Evolutionary conservation across 35 echinoderm and acorn worm genomes (phyloP).

Genomic region (Lytechinus pictus): DNA sequence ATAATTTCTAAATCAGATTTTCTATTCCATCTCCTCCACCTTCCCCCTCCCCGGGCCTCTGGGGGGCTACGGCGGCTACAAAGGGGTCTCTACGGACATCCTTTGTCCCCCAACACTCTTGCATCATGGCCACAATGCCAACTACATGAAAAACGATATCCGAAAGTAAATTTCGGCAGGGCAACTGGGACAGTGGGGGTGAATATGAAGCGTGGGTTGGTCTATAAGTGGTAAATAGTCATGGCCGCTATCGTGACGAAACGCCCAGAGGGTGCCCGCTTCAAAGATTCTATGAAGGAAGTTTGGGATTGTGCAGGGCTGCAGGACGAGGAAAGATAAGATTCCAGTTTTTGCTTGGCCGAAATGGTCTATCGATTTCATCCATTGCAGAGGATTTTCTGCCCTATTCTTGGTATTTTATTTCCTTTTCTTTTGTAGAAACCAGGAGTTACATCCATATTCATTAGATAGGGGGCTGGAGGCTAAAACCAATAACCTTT

Average conservation of each 20-base stretch:
- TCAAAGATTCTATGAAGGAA: neutral
- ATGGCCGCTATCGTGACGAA: neutral
- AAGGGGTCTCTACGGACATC: neutral
- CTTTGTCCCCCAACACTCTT: slow-evolving; percentile 3
- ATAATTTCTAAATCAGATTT: slow-evolving; percentile 6
- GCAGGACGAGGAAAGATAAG: neutral
- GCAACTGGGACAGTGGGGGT: neutral
- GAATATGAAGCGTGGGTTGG: neutral
- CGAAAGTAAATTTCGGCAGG: slow-evolving; percentile 21
- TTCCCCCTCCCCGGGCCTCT: neutral
- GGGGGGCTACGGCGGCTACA: neutral
- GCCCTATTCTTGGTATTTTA: neutral
- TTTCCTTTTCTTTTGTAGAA: neutral
- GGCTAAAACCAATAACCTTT: slow-evolving; percentile 12
- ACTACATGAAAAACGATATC: slow-evolving; percentile 41
- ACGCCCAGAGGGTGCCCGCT: neutral
- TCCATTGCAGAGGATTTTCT: neutral
- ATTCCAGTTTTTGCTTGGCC: neutral
- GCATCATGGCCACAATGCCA: slow-evolving; percentile 20
- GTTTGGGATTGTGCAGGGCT: neutral
- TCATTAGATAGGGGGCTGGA: neutral
- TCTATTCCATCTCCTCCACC: neutral
- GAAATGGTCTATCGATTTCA: neutral
- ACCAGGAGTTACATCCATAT: neutral
- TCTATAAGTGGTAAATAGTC: neutral